Evolutionary conservation across 2,888 invertebrate species (phyloP), one percentile per base, ranked within the genome.

Genomic region (Aleiodes leptofemur): DNA sequence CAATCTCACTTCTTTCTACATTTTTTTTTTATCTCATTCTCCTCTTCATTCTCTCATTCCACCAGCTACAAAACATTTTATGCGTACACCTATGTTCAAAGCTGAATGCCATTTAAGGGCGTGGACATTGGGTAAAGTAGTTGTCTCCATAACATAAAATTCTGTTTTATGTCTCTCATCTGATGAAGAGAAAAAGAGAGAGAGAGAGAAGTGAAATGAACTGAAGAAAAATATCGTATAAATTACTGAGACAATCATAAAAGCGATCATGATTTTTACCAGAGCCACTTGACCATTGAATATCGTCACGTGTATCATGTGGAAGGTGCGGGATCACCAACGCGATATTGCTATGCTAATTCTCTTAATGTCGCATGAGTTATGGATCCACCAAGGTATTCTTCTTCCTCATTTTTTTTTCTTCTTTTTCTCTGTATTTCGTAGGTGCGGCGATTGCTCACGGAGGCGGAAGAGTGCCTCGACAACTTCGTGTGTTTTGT

Each of bases 301-400:
- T 61, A 11, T 43, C 43, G 13, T 61, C 50, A 50, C 50, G 48
- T 43, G 23, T 66, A 38, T 53, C 64, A 29, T 43, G 38, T 50
- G 29, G 56, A 34, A 64, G 53, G 72, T 72, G 69, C 56, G 55
- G 55, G 48, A 64, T 48, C 43, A 55, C 13, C 57, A 56, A 50
- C 71, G 38, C 57, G 68, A 83, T 83, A 85, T 85, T 82, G 83
- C 83, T 85, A 86, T 86, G 86, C 84, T 86, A 86, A 86, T 87
- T 86, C 78, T 76, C 79, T 83, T 86, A 85, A 86, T 85, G 84
- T 85, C 83, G 79, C 82, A 84, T 85, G 84, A 87, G 76, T 87
- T 87, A 86, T 82, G 78, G 77, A 71, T 75, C 74, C 71, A 61
- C 77, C 75, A 73, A 72, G 74, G 72, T 71, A 77, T 66, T 78